Conservation (phyloP, 2,113 vertebrate species). For the Rafetus swinhoei region DNA sequence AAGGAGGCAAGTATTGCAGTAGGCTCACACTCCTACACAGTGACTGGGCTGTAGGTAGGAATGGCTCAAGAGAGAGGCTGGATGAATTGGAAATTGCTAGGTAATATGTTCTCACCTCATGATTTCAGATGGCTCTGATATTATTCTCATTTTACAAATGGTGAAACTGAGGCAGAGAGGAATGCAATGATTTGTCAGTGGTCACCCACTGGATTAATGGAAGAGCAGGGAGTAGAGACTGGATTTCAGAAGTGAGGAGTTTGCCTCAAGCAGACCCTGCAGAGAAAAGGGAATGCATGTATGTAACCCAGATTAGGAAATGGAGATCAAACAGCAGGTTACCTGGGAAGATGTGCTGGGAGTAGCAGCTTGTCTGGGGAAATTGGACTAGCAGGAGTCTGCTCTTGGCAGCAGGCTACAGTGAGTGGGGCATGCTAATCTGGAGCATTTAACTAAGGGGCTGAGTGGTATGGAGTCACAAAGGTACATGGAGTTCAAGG, state of each 20-base stretch:
- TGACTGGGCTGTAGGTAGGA: not conserved
- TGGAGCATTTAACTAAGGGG: not conserved
- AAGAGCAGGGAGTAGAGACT: not conserved
- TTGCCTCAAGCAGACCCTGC: not conserved
- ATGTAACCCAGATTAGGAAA: not conserved
- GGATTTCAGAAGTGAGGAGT: not conserved
- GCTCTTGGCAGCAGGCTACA: not conserved
- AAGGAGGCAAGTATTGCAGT: not conserved
- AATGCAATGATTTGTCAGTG: not conserved
- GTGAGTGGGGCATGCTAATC: not conserved
- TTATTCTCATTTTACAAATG: not conserved
- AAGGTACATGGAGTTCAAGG: not conserved
- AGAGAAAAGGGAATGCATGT: not conserved
- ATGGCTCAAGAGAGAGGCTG: fast-evolving
- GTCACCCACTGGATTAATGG: not conserved
- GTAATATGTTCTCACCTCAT: not conserved
- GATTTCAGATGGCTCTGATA: not conserved
- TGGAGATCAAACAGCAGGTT: fast-evolving
- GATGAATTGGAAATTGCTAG: not conserved
- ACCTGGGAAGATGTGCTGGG: not conserved
- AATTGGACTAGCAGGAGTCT: not conserved
- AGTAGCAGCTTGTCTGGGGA: not conserved
- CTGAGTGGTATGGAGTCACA: not conserved
- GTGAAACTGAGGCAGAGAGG: not conserved
- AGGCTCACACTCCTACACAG: not conserved